A percentile compares a stretch with the other conserved stretches of the same genome.
Evolutionary conservation across 2,797 vertebrate genomes (phyloP).

Genomic region (Micropoecilia bifurca): DNA sequence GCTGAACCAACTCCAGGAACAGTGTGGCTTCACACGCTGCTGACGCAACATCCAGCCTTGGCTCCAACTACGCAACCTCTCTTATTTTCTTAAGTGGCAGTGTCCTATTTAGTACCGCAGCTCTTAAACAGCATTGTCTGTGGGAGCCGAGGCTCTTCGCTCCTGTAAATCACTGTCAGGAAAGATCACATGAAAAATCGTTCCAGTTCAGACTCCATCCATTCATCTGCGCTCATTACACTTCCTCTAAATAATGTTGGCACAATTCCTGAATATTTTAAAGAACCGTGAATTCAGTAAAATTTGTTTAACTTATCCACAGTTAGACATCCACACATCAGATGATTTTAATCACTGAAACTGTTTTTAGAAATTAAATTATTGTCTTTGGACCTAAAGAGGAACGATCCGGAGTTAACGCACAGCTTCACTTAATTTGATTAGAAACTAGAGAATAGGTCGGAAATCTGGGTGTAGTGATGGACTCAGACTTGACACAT

Average conservation of each 20-base stretch:
- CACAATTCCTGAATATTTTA: not conserved
- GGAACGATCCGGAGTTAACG: too few relatives aligned
- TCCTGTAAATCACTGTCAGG: constrained; percentile 42
- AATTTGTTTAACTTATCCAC: not conserved
- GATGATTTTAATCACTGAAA: too few relatives aligned
- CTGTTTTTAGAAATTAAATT: too few relatives aligned
- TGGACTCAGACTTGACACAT: too few relatives aligned
- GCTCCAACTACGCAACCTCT: constrained; percentile 65
- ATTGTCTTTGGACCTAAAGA: too few relatives aligned
- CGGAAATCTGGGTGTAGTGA: too few relatives aligned
- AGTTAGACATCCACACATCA: too few relatives aligned
- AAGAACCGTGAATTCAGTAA: not conserved
- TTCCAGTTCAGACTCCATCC: constrained; percentile 9
- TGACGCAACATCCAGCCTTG: constrained; percentile 83
- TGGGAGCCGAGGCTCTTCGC: not conserved
- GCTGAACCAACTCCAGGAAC: constrained; percentile 67
- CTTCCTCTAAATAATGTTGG: not conserved
- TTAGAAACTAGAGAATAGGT: too few relatives aligned
- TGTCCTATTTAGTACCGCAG: constrained; percentile 64
- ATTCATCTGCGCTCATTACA: not conserved
- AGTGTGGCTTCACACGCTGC: constrained; percentile 78
- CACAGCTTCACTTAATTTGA: too few relatives aligned
- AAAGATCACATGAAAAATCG: constrained; percentile 12
- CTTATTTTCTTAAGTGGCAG: constrained; percentile 75
- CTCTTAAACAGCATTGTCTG: constrained; percentile 56